A percentile compares a stretch with the other conserved stretches of the same genome.
Evolutionary conservation across 1,140 invertebrate genomes (phyloP).

Genomic region (Anastrepha ludens): DNA sequence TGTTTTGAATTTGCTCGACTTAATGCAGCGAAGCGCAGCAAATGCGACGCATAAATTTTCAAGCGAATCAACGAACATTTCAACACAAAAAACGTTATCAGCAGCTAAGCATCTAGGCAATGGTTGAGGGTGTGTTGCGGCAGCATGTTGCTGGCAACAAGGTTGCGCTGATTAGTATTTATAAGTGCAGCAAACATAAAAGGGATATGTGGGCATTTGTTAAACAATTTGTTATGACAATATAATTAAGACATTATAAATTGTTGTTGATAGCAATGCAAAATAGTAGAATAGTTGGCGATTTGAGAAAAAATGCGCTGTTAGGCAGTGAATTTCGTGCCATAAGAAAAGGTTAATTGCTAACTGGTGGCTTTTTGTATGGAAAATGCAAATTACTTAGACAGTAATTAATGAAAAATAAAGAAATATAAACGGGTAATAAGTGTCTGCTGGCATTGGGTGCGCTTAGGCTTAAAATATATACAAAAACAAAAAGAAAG

Average conservation of each 20-base stretch:
- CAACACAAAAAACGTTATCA: neutral
- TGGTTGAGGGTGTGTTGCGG: conserved; percentile 1
- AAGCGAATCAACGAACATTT: neutral
- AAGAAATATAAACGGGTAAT: neutral
- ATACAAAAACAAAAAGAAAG: no score
- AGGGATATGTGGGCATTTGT: neutral
- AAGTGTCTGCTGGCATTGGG: neutral
- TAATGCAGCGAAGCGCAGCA: conserved; percentile 28
- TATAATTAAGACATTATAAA: conserved; percentile 42
- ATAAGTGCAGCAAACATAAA: no score
- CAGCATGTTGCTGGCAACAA: neutral
- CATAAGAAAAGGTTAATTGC: neutral
- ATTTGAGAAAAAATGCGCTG: neutral
- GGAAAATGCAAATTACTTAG: neutral
- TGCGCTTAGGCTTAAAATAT: no score
- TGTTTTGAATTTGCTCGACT: conserved; percentile 22
- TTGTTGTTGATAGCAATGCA: conserved; percentile 20
- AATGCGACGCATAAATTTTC: conserved; percentile 27
- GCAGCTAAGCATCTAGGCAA: neutral
- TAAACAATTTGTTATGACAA: neutral
- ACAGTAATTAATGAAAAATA: neutral
- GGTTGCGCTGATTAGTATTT: neutral
- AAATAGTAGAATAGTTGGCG: neutral
- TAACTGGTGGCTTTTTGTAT: neutral
- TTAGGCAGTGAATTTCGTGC: neutral